These are phyloP conservation scores for Andricus grossulariae DNA, from an alignment of 1,140 invertebrate genomes.

Conservation along the genomic window DNA sequence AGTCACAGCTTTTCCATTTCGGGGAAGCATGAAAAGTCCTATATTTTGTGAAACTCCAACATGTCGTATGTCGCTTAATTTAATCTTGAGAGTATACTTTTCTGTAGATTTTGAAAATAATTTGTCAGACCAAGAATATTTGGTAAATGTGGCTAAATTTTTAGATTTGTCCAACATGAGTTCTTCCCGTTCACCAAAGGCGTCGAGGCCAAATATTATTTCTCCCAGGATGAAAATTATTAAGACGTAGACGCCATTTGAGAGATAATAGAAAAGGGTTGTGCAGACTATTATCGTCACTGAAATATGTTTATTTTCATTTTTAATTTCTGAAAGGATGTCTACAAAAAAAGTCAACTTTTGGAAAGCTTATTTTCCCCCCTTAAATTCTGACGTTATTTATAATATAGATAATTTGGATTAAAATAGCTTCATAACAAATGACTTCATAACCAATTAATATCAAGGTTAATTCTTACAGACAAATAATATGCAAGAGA, in stretches of 20 bases:
- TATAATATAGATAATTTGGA: too few relatives aligned
- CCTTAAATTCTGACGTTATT: too few relatives aligned
- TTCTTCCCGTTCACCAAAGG: constrained; percentile 60
- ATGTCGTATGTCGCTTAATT: constrained; percentile 57
- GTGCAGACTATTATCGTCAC: constrained; percentile 52
- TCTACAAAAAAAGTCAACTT: too few relatives aligned
- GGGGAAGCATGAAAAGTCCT: constrained; percentile 55
- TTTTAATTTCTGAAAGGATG: neutral
- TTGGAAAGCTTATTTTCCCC: too few relatives aligned
- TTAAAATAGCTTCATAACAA: too few relatives aligned
- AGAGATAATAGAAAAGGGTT: constrained; percentile 45
- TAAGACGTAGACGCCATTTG: constrained; percentile 48
- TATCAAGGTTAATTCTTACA: constrained; percentile 50
- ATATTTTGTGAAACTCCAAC: constrained; percentile 55
- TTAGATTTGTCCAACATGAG: constrained; percentile 55
- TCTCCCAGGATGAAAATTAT: constrained; percentile 50
- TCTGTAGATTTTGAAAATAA: constrained; percentile 43
- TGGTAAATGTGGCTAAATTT: constrained; percentile 51
- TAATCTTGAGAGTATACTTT: constrained; percentile 42
- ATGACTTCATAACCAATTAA: constrained; percentile 9
- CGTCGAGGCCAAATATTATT: constrained; percentile 59
- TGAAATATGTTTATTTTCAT: constrained; percentile 40
- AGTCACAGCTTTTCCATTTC: constrained; percentile 48
- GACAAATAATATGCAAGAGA: constrained; percentile 51
- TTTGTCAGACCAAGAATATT: constrained; percentile 58